Percentiles rank a stretch among this genome's conserved stretches.
Conservation (phyloP, 2,888 invertebrate genomes). For the Drosophila pegasa region DNA sequence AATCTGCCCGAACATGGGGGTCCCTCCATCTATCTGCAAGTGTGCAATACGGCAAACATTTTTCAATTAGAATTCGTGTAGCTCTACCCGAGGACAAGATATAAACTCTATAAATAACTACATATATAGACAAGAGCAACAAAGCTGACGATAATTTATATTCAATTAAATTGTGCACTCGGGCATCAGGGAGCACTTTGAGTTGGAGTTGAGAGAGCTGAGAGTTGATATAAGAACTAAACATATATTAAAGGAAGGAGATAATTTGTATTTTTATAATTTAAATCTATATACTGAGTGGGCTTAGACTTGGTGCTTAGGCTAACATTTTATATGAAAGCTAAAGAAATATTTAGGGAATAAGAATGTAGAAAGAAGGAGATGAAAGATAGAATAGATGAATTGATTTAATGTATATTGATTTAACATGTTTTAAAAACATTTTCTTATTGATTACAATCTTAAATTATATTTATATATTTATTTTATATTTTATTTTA, state of each 20-base stretch:
- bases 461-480: too few species aligned
- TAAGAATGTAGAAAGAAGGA: too few species aligned
- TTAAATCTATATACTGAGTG: too few species aligned
- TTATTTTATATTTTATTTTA: too few species aligned
- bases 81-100: slow-evolving; percentile 8
- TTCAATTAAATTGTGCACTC: not conserved
- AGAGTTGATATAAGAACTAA: not conserved
- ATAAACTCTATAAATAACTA: slow-evolving; percentile 36
- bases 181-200: not conserved
- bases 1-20: slow-evolving; percentile 33
- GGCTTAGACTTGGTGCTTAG: too few species aligned
- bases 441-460: too few species aligned
- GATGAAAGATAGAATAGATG: too few species aligned
- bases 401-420: too few species aligned
- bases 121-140: not conserved
- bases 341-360: too few species aligned
- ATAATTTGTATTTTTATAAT: too few species aligned
- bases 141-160: not conserved
- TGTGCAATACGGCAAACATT: slow-evolving; percentile 18
- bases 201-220: not conserved
- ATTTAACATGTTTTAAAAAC: too few species aligned
- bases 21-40: slow-evolving; percentile 1
- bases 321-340: too few species aligned
- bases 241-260: not conserved
- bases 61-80: slow-evolving; percentile 38